phyloP scores from a whole-genome alignment of 1,140 invertebrate species.

The Leptonema lineaticorne region DNA sequence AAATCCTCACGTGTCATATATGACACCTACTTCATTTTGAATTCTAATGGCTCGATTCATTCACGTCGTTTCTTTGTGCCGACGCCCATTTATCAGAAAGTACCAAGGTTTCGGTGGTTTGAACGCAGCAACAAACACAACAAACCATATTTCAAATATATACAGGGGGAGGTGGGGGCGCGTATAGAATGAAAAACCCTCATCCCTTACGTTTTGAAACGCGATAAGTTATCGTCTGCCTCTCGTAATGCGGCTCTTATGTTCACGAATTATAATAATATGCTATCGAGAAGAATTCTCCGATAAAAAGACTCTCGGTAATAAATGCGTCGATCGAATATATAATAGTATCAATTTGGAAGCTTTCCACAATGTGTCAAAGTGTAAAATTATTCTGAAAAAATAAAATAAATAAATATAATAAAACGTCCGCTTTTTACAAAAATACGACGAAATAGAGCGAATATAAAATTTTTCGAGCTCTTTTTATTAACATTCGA shows the following conservation, averaged over 20 bases:
- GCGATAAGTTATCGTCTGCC: not conserved
- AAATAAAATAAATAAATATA: too few species aligned
- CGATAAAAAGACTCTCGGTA: not conserved
- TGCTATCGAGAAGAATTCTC: not conserved
- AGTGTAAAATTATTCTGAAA: too few species aligned
- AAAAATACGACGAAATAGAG: too few species aligned
- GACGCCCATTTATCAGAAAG: slow-evolving; percentile 22
- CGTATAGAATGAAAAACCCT: not conserved
- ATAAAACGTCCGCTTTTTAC: too few species aligned
- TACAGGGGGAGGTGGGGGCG: too few species aligned
- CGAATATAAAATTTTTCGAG: too few species aligned
- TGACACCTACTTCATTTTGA: slow-evolving; percentile 32
- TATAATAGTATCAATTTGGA: not conserved
- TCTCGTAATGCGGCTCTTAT: not conserved
- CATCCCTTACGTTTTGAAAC: not conserved
- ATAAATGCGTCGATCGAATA: not conserved
- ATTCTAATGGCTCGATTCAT: slow-evolving; percentile 33
- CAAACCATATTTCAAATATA: slow-evolving; percentile 20
- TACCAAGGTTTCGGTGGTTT: not conserved
- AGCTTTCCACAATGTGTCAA: too few species aligned
- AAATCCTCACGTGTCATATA: slow-evolving; percentile 28
- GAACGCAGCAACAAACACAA: slow-evolving; percentile 17
- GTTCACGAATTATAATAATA: not conserved
- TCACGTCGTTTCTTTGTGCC: slow-evolving; percentile 31
- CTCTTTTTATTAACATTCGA: too few species aligned